Base-by-base conservation (phyloP, 2,888 invertebrate species). In the Stenodera caucasica region DNA sequence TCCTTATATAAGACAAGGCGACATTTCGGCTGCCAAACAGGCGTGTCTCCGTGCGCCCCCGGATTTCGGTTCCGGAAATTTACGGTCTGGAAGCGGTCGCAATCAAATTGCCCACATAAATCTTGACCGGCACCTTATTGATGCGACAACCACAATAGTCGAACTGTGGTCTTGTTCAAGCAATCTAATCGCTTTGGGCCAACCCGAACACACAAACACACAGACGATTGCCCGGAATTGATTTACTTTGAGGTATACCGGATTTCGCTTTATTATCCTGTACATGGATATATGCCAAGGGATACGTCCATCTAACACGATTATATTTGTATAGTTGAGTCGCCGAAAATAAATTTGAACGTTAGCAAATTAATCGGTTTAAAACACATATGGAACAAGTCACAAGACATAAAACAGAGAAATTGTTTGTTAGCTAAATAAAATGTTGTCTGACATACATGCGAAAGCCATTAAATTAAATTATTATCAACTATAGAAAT, bases 41-140 rank as follows among this genome's bases (percentile, higher is more conserved):
- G 67, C 64, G 66, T 70, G 69, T 72, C 69, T 64, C 69, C 66
- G 63, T 64, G n/a, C n/a, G n/a, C n/a, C 62, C 61, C 67, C 61
- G 64, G 64, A 63, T 65, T 50, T 56, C n/a, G 23, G 58, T 66
- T 65, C 55, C 50, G 57, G 68, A 67, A 69, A 74, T 74, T 74
- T 74, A 74, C 72, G 66, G 68, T 66, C 61, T 63, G 67, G 72
- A 67, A 67, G 67, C 70, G 70, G 70, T 68, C 68, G 71, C 71
- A 70, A 74, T 75, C 75, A 75, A 75, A 77, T 76, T 76, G 76
- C 73, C 72, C 67, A 70, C 75, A 77, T 77, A 77, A 77, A 77
- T 77, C 76, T 71, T 72, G 67, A 67, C 73, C 72, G 72, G 73
- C 74, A 75, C 75, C 76, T 76, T 76, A 76, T 76, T 76, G 75